Conservation (phyloP, 2,113 vertebrate species). For the Crocuta crocuta region DNA sequence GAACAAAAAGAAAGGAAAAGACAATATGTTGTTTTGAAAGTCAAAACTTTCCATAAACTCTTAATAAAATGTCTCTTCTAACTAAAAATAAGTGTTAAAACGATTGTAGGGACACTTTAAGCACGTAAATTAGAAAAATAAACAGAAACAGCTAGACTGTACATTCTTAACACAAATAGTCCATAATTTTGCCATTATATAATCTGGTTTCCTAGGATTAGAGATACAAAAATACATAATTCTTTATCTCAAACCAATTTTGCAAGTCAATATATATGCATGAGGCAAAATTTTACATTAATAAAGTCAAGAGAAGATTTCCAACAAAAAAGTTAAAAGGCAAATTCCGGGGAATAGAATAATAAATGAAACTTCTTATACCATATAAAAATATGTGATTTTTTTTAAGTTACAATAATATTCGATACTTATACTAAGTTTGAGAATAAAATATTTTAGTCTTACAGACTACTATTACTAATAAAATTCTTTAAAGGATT, state of each 20-base stretch:
- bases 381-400: neutral
- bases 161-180: constrained; percentile 41
- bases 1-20: constrained; percentile 37
- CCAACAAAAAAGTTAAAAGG: neutral
- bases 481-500: constrained; percentile 6
- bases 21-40: neutral
- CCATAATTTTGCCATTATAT: constrained; percentile 41
- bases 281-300: constrained; percentile 17
- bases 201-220: neutral
- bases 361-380: constrained; percentile 25
- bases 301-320: constrained; percentile 59
- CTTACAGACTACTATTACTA: neutral
- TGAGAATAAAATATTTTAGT: constrained; percentile 4
- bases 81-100: constrained; percentile 34
- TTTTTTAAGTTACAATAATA: neutral
- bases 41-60: constrained; percentile 18
- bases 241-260: constrained; percentile 36
- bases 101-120: neutral
- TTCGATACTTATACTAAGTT: neutral
- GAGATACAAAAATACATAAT: constrained; percentile 18
- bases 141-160: neutral
- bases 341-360: constrained; percentile 1
- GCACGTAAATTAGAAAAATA: constrained; percentile 34
- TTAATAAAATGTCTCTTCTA: constrained; percentile 50
- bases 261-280: neutral